phyloP scores from a whole-genome alignment of 2,797 vertebrate species.

The Malacoctenus gilli region DNA sequence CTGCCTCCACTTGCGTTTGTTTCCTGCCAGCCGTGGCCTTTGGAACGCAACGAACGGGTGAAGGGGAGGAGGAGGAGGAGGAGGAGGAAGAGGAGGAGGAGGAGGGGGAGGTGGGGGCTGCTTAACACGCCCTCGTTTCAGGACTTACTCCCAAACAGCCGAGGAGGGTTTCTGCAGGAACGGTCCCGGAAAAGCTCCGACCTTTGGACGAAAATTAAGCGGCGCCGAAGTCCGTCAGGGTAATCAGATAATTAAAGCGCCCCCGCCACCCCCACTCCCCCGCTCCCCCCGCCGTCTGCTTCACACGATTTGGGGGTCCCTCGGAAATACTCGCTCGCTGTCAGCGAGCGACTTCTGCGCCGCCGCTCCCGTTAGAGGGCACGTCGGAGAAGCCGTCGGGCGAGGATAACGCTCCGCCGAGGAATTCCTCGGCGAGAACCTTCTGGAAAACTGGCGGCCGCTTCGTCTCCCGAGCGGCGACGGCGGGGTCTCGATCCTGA shows the following conservation, averaged over 20 bases:
- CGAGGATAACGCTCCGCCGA: slow-evolving; percentile 39
- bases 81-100: slow-evolving; percentile 13
- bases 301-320: slow-evolving; percentile 35
- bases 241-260: slow-evolving; percentile 59
- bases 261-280: no score
- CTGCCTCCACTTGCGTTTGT: not conserved
- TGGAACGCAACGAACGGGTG: slow-evolving; percentile 9
- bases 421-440: slow-evolving; percentile 52
- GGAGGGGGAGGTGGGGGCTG: slow-evolving; percentile 19
- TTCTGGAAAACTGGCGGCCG: slow-evolving; percentile 33
- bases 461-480: slow-evolving; percentile 43
- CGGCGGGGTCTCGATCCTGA: slow-evolving; percentile 34
- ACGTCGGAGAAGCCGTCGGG: slow-evolving; percentile 21
- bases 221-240: slow-evolving; percentile 45
- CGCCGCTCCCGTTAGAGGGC: slow-evolving; percentile 56
- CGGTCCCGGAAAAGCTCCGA: slow-evolving; percentile 45
- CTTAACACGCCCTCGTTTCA: slow-evolving; percentile 27
- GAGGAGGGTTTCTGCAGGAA: slow-evolving; percentile 42
- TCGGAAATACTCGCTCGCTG: slow-evolving; percentile 41
- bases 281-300: slow-evolving; percentile 27
- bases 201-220: slow-evolving; percentile 58
- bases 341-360: slow-evolving; percentile 46
- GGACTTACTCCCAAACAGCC: slow-evolving; percentile 40
- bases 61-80: slow-evolving; percentile 3
- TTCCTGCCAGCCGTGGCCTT: slow-evolving; percentile 2